These are phyloP conservation scores for Talpa occidentalis DNA, from an alignment of 2,113 vertebrate species.

Conservation along the genomic window DNA sequence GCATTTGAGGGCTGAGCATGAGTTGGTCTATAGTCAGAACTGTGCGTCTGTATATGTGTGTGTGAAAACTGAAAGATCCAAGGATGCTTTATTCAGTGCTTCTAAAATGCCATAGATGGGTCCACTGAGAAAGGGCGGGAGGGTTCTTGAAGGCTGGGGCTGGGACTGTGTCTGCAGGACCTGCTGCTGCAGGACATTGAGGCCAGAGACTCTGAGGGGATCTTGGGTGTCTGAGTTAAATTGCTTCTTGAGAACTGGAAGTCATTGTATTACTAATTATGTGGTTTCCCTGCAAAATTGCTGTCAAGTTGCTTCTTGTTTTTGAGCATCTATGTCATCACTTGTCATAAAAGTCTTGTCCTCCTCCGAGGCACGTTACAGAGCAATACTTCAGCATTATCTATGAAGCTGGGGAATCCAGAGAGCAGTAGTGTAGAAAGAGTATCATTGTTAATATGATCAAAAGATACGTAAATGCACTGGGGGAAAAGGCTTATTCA, in stretches of 20 bases:
- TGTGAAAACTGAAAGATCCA: not conserved
- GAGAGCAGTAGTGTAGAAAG: not conserved
- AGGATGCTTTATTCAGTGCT: not conserved
- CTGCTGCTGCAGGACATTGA: not conserved
- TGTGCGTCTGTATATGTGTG: not conserved
- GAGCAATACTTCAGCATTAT: not conserved
- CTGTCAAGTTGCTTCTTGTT: not conserved
- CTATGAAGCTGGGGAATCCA: not conserved
- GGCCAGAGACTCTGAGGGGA: not conserved
- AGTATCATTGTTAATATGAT: not conserved
- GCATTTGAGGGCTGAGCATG: not conserved
- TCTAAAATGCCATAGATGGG: not conserved
- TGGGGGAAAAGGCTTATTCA: slow-evolving; percentile 26
- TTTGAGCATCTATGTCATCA: not conserved
- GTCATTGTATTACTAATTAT: slow-evolving; percentile 1
- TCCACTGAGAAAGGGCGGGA: not conserved
- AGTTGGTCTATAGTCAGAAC: not conserved
- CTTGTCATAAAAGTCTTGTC: slow-evolving; percentile 11
- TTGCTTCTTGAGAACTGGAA: not conserved
- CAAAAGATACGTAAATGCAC: not conserved
- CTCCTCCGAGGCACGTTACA: not conserved
- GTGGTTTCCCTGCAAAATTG: not conserved
- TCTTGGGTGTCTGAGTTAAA: not conserved
- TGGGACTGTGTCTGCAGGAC: not conserved
- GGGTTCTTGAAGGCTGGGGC: not conserved